phyloP scores from a whole-genome alignment of 1,140 invertebrate genomes.

The Liolophura sinensis region DNA sequence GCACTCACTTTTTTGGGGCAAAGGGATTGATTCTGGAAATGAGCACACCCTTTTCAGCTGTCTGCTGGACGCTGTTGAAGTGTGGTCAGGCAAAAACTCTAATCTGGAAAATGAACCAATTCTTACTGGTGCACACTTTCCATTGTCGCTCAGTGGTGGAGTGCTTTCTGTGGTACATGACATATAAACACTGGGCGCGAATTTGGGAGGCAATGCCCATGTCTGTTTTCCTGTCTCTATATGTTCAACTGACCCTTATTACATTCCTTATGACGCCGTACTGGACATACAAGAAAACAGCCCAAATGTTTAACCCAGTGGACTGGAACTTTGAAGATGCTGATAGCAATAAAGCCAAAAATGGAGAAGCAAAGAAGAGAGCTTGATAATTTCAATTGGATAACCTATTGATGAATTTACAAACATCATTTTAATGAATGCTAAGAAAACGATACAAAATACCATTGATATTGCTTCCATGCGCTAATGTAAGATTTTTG shows the following conservation, averaged over 20 bases:
- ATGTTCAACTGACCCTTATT: conserved; percentile 37
- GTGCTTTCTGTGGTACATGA: conserved; percentile 41
- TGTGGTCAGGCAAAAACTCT: conserved; percentile 33
- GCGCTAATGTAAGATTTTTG: too few relatives aligned
- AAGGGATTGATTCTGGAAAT: conserved; percentile 49
- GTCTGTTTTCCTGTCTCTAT: conserved; percentile 34
- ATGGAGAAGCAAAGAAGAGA: conserved; percentile 15
- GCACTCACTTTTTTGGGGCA: conserved; percentile 40
- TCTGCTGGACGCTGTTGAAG: conserved; percentile 53
- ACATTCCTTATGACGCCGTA: conserved; percentile 53
- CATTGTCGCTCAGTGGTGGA: conserved; percentile 50
- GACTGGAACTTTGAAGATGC: conserved; percentile 52
- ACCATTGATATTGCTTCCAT: too few relatives aligned
- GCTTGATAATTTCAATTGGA: too few relatives aligned
- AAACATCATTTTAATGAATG: too few relatives aligned
- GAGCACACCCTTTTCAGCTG: conserved; percentile 49
- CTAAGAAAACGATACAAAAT: too few relatives aligned
- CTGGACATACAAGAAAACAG: conserved; percentile 55
- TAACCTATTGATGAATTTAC: too few relatives aligned
- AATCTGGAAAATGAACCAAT: conserved; percentile 52
- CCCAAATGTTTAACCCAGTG: conserved; percentile 46
- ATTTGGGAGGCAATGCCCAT: conserved; percentile 39
- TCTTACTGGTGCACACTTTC: conserved; percentile 49
- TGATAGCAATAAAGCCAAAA: conserved; percentile 21
- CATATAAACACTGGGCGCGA: conserved; percentile 39